phyloP scores from a whole-genome alignment of 2,888 invertebrate genomes.

The Macaria liturata region DNA sequence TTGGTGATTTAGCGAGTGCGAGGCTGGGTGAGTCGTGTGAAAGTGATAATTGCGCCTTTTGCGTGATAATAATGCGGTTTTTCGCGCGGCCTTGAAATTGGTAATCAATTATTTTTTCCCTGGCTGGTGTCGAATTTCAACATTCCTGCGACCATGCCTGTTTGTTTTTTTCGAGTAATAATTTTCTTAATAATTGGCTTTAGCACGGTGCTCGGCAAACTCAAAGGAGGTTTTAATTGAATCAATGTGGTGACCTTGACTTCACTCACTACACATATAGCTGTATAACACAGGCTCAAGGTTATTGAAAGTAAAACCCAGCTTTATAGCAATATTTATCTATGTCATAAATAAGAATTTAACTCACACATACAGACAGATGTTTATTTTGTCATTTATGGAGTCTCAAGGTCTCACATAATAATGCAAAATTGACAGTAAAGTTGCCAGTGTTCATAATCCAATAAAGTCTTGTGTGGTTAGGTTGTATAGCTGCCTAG shows the following conservation, averaged over 20 bases:
- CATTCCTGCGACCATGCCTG: conserved; percentile 13
- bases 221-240: conserved; percentile 16
- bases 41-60: conserved; percentile 63
- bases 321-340: conserved; percentile 12
- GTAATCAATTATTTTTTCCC: conserved; percentile 31
- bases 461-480: conserved; percentile 15
- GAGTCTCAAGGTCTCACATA: conserved; percentile 24
- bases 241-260: conserved; percentile 25
- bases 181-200: neutral
- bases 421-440: conserved; percentile 9
- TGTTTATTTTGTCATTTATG: conserved; percentile 23
- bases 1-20: conserved; percentile 71
- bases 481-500: too few species aligned
- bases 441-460: conserved; percentile 26
- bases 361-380: conserved; percentile 2
- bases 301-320: conserved; percentile 21
- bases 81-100: conserved; percentile 57
- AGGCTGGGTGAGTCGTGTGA: conserved; percentile 67
- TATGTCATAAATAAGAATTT: conserved; percentile 11
- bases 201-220: neutral
- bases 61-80: conserved; percentile 42
- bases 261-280: conserved; percentile 6
- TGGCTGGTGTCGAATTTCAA: conserved; percentile 32
- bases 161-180: conserved; percentile 7
- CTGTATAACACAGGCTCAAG: conserved; percentile 7